Conservation (phyloP, 2,113 vertebrate genomes). For the Eretmochelys imbricata region DNA sequence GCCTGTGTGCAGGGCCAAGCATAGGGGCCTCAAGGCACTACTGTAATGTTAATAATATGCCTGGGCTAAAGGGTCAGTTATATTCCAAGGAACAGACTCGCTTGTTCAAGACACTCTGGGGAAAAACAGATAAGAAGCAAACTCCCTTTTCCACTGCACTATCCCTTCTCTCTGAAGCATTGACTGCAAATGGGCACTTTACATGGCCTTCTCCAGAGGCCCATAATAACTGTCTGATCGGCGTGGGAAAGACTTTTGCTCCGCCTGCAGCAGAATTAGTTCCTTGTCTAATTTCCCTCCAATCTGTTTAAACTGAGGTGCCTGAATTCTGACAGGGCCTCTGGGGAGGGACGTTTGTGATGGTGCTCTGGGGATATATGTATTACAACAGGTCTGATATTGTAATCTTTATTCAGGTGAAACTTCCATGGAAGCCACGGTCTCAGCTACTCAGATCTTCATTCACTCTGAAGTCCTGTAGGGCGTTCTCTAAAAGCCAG, state of each 20-base stretch:
- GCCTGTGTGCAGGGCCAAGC: neutral
- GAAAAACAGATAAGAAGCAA: neutral
- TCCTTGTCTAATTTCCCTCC: neutral
- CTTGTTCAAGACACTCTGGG: neutral
- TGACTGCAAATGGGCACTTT: neutral
- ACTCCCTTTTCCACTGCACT: neutral
- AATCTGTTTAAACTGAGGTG: neutral
- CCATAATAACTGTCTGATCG: rapidly evolving
- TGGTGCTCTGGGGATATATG: neutral
- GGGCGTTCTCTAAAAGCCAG: neutral
- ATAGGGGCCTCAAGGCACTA: neutral
- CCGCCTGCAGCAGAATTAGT: neutral
- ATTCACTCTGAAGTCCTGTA: neutral
- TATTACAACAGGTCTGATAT: neutral
- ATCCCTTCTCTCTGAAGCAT: rapidly evolving
- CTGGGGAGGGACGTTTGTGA: neutral
- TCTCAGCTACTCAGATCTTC: neutral
- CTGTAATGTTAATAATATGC: neutral
- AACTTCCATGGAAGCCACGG: neutral
- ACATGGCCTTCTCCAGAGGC: neutral
- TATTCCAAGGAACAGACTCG: neutral
- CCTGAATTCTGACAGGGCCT: neutral
- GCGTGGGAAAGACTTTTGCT: neutral
- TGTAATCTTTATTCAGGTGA: no score
- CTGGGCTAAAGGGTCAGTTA: neutral